These are phyloP conservation scores for Pachypsylla venusta DNA, from an alignment of 1,140 invertebrate genomes.

Conservation along the genomic window DNA sequence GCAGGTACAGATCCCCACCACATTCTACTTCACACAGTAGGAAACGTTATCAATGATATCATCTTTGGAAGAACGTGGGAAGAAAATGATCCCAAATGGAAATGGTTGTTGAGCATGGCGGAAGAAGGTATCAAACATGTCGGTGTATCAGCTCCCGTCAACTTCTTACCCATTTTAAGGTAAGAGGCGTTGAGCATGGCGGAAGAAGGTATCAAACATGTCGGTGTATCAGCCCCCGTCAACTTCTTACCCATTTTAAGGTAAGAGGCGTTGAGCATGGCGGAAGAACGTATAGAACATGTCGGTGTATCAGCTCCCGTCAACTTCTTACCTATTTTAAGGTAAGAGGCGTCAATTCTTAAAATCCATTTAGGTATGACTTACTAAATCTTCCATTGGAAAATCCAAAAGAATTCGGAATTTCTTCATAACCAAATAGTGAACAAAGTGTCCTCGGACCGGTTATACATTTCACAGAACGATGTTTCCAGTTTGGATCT, in stretches of 20 bases:
- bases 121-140: constrained; percentile 64
- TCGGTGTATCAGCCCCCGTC: constrained; percentile 59
- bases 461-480: no score
- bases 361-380: no score
- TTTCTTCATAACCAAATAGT: no score
- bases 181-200: constrained; percentile 48
- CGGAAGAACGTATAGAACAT: constrained; percentile 61
- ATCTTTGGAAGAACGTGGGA: constrained; percentile 56
- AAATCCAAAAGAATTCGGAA: no score
- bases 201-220: constrained; percentile 59
- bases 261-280: constrained; percentile 47
- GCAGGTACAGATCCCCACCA: constrained; percentile 33
- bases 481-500: no score
- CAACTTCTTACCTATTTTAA: constrained; percentile 66
- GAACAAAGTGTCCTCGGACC: no score
- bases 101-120: constrained; percentile 52
- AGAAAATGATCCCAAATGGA: constrained; percentile 52
- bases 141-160: constrained; percentile 59
- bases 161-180: constrained; percentile 68
- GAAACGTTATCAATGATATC: constrained; percentile 55
- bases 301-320: constrained; percentile 62
- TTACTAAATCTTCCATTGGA: no score
- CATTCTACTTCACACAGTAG: constrained; percentile 49
- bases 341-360: no score
- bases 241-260: constrained; percentile 70